Evolutionary conservation across 2,797 vertebrate species (phyloP).

Genomic region (Lepus townsendii): DNA sequence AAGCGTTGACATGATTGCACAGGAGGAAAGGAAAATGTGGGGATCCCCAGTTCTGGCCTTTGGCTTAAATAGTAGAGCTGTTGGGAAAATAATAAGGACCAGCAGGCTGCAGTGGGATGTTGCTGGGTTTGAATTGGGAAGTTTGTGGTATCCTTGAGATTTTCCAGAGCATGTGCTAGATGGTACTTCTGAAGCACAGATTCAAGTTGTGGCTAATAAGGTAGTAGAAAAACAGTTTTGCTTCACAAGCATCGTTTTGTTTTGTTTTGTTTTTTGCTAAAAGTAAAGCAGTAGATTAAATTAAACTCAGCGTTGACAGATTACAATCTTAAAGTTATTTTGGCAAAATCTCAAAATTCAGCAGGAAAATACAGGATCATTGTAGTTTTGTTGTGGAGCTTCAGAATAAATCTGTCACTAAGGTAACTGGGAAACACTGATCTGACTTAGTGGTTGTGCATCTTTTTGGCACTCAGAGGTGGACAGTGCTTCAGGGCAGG

Average conservation of each 20-base stretch:
- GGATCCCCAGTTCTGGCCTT: neutral
- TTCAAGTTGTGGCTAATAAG: neutral
- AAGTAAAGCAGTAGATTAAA: conserved; percentile 27
- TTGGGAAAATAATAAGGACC: neutral
- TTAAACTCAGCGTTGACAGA: conserved; percentile 48
- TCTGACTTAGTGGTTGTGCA: neutral
- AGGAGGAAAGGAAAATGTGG: neutral
- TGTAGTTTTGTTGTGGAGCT: neutral
- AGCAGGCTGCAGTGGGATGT: conserved; percentile 6
- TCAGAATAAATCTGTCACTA: conserved; percentile 14
- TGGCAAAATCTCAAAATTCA: conserved; percentile 21
- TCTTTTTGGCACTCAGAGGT: neutral
- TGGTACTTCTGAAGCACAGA: neutral
- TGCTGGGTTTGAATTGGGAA: neutral
- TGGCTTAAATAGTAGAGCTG: neutral
- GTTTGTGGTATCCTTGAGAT: conserved; percentile 37
- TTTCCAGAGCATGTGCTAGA: neutral
- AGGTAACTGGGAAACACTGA: neutral
- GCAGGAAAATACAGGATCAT: neutral
- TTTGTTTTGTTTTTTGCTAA: neutral
- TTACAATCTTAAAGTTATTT: neutral
- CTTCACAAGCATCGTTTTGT: neutral
- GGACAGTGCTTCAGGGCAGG: neutral
- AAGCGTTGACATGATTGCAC: neutral
- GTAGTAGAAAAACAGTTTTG: neutral